Evolutionary conservation across 2,888 invertebrate species (phyloP).

Genomic region (Amiota minor): DNA sequence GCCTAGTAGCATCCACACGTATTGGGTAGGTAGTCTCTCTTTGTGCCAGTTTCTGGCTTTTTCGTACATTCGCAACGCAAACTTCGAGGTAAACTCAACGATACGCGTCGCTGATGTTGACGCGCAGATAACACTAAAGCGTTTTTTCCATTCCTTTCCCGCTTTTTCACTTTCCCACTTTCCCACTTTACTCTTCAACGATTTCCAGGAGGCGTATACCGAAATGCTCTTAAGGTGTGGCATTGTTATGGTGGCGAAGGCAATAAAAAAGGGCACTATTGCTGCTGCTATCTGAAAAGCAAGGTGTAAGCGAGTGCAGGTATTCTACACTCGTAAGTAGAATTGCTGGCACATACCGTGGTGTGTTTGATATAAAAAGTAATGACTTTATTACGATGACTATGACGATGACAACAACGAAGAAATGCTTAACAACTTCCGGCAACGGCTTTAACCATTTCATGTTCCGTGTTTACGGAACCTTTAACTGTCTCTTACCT

Average conservation of each 20-base stretch:
- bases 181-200: no score
- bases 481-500: no score
- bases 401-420: no score
- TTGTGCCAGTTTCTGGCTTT: neutral
- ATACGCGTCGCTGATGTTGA: conserved; percentile 59
- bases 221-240: conserved; percentile 6
- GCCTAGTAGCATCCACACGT: conserved; percentile 9
- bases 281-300: neutral
- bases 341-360: neutral
- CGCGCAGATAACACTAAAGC: conserved; percentile 58
- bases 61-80: neutral
- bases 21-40: neutral
- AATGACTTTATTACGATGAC: conserved; percentile 11
- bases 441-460: neutral
- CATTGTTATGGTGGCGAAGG: conserved; percentile 1
- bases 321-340: neutral
- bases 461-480: no score
- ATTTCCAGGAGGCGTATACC: neutral
- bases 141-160: conserved; percentile 14
- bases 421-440: neutral
- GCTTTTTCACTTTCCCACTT: no score
- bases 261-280: conserved; percentile 12
- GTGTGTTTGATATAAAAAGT: conserved; percentile 10
- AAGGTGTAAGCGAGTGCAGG: neutral
- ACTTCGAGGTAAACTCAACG: conserved; percentile 33